Evolutionary conservation across 1,140 invertebrate species (phyloP).

Genomic region (Drosophila repleta): DNA sequence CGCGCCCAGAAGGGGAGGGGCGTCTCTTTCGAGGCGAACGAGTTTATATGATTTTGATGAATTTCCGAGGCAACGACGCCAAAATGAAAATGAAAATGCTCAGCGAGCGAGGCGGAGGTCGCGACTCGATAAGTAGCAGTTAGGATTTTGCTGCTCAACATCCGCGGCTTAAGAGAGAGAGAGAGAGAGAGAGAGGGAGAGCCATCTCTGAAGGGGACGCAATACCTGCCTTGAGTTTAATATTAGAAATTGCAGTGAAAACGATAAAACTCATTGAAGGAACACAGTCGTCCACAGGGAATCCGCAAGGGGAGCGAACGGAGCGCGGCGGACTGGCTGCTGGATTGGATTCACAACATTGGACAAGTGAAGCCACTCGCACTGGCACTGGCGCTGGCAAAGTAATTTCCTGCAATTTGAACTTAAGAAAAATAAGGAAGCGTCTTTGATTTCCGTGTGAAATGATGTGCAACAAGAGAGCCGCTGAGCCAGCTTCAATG

Average conservation of each 20-base stretch:
- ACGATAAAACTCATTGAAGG: slow-evolving; percentile 46
- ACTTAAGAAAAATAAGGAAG: slow-evolving; percentile 82
- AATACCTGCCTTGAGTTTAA: slow-evolving; percentile 73
- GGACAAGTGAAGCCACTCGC: slow-evolving; percentile 30
- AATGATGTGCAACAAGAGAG: slow-evolving; percentile 52
- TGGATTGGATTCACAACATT: background rate
- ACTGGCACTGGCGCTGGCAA: slow-evolving; percentile 55
- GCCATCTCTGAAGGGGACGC: background rate
- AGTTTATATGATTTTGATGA: slow-evolving; percentile 83
- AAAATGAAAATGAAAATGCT: slow-evolving; percentile 71
- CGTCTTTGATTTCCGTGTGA: slow-evolving; percentile 83
- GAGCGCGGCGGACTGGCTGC: background rate
- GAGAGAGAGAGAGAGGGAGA: background rate
- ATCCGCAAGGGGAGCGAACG: background rate
- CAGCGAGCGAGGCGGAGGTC: slow-evolving; percentile 7
- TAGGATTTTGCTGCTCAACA: slow-evolving; percentile 74
- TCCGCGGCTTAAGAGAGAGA: slow-evolving; percentile 48
- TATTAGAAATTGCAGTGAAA: slow-evolving; percentile 61
- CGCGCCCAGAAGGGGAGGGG: background rate
- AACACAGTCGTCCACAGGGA: background rate
- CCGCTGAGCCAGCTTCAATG: background rate
- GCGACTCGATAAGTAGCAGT: slow-evolving; percentile 78
- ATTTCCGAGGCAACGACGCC: slow-evolving; percentile 81
- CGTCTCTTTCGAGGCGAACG: slow-evolving; percentile 50
- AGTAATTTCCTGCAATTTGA: slow-evolving; percentile 83